Evolutionary conservation across 37 sponge, comb jelly and placozoan species (phyloP).

Genomic region (Chondrosia reniformis): DNA sequence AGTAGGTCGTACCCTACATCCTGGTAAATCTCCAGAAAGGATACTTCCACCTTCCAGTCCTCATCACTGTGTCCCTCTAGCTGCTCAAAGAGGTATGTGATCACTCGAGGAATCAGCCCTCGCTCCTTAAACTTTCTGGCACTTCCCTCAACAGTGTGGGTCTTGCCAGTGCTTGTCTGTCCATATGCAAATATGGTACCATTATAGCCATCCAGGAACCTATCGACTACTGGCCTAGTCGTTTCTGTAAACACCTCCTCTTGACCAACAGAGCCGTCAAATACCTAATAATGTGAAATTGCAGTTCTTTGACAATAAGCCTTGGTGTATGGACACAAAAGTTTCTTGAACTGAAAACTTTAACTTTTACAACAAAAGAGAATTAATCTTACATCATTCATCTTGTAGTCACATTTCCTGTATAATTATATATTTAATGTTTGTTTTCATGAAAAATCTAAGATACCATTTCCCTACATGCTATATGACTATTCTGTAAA

Average conservation of each 20-base stretch:
- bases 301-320: too few relatives aligned
- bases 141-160: conserved; percentile 67
- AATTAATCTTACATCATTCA: too few relatives aligned
- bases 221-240: conserved; percentile 48
- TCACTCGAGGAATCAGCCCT: conserved; percentile 71
- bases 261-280: conserved; percentile 51
- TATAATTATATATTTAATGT: too few relatives aligned
- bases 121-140: conserved; percentile 59
- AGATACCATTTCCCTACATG: too few relatives aligned
- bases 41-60: conserved; percentile 65
- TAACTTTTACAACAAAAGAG: too few relatives aligned
- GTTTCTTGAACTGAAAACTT: too few relatives aligned
- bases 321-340: too few relatives aligned
- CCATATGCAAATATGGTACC: conserved; percentile 93
- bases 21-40: conserved; percentile 91
- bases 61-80: conserved; percentile 34
- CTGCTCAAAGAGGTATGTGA: conserved; percentile 42
- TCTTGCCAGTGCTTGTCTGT: conserved; percentile 85
- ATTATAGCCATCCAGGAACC: conserved; percentile 83
- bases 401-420: too few relatives aligned
- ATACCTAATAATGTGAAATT: too few relatives aligned
- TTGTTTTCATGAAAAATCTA: too few relatives aligned
- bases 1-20: conserved; percentile 86
- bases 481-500: too few relatives aligned
- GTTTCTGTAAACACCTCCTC: conserved; percentile 60